phyloP scores from a whole-genome alignment of 2,797 vertebrate species.

The Philypnodon macrostomus region DNA sequence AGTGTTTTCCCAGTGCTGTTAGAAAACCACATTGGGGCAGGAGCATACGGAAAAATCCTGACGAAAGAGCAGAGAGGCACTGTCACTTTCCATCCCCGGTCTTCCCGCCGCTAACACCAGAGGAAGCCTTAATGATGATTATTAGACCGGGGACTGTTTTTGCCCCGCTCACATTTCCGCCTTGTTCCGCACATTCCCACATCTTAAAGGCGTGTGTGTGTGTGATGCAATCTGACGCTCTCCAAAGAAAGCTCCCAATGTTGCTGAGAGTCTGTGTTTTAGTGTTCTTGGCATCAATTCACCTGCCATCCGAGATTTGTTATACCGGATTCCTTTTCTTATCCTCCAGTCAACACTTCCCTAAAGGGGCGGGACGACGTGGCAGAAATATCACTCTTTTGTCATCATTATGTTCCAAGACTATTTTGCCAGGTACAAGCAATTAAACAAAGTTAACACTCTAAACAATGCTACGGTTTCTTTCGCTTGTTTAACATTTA shows the following conservation, averaged over 20 bases:
- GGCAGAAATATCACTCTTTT: constrained; percentile 2
- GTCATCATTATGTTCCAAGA: not conserved
- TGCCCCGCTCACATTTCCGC: constrained; percentile 36
- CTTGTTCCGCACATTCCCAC: constrained; percentile 45
- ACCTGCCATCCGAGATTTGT: constrained; percentile 30
- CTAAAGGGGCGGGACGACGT: not conserved
- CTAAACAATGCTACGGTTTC: too few species aligned
- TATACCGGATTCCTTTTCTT: constrained; percentile 12
- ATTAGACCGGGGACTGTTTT: constrained; percentile 55
- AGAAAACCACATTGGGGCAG: constrained; percentile 6
- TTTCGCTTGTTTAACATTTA: too few species aligned
- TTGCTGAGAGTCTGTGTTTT: constrained; percentile 19
- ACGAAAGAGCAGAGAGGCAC: constrained; percentile 18
- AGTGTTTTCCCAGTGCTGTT: not conserved
- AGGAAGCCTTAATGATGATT: constrained; percentile 53
- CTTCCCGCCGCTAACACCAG: constrained; percentile 33
- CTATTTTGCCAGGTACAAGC: not conserved
- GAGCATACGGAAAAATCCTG: constrained; percentile 11
- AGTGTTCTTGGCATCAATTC: constrained; percentile 30
- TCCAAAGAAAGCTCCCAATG: constrained; percentile 30
- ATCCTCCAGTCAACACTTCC: constrained; percentile 5
- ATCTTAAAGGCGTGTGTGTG: constrained; percentile 7
- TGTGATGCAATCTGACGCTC: constrained; percentile 14
- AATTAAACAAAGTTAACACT: too few species aligned
- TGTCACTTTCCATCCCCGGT: constrained; percentile 44